phyloP scores from a whole-genome alignment of 2,888 invertebrate genomes.

The Stenodema calcarata region DNA sequence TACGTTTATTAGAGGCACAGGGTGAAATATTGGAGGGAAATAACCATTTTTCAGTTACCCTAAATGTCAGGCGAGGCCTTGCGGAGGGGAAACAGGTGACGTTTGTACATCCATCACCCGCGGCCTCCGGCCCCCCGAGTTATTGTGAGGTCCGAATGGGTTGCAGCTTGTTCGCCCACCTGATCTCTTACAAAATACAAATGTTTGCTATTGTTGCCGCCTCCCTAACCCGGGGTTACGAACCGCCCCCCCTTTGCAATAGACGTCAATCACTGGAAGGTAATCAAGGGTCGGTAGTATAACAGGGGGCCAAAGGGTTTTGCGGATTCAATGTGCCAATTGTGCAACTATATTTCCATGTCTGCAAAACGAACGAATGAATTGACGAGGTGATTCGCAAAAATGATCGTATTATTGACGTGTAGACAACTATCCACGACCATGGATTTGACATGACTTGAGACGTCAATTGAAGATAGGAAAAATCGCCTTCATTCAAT shows the following conservation, averaged over 20 bases:
- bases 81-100: neutral
- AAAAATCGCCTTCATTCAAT: too few species aligned
- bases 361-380: too few species aligned
- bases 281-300: too few species aligned
- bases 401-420: too few species aligned
- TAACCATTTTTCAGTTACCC: neutral
- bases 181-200: neutral
- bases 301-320: too few species aligned
- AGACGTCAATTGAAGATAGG: too few species aligned
- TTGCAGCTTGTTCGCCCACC: neutral
- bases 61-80: neutral
- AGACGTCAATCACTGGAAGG: neutral
- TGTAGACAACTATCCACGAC: too few species aligned
- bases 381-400: too few species aligned
- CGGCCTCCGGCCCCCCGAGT: neutral
- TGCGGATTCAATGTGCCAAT: too few species aligned
- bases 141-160: neutral
- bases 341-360: too few species aligned
- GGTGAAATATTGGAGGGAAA: neutral
- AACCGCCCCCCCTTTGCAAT: neutral
- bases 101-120: neutral
- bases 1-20: neutral
- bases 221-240: neutral
- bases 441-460: too few species aligned
- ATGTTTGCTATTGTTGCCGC: neutral